These are phyloP conservation scores for Brachionus rubens DNA, from an alignment of 1,140 invertebrate genomes.

Conservation along the genomic window DNA sequence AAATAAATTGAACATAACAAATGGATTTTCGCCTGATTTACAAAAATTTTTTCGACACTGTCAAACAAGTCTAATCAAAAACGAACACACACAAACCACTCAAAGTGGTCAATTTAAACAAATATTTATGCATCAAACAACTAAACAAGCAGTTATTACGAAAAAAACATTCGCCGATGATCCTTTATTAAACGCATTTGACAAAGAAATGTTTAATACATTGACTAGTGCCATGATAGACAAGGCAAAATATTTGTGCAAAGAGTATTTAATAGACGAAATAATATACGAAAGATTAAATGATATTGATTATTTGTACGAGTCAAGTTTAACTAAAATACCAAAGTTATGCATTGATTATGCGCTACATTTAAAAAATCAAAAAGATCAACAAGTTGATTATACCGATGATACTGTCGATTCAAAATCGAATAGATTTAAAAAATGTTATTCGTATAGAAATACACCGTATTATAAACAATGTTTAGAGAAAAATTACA, in stretches of 20 bases:
- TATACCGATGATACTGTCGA: neutral
- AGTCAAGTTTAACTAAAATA: neutral
- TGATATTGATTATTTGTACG: neutral
- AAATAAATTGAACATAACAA: neutral
- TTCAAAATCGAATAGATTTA: neutral
- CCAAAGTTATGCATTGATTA: constrained; percentile 35
- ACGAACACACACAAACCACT: neutral
- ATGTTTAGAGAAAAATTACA: constrained; percentile 21
- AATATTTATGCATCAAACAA: constrained; percentile 27
- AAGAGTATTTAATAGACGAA: constrained; percentile 26
- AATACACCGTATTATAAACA: neutral
- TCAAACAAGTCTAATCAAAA: constrained; percentile 27
- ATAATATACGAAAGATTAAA: constrained; percentile 12
- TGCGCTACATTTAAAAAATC: neutral
- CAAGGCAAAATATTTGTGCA: constrained; percentile 10
- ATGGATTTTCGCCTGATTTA: constrained; percentile 20
- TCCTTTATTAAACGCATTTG: neutral
- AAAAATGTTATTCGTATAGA: neutral
- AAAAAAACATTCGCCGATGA: constrained; percentile 26
- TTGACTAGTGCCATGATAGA: constrained; percentile 3
- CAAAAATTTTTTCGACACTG: constrained; percentile 12
- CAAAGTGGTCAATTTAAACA: neutral
- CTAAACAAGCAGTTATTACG: neutral
- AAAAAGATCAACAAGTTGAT: constrained; percentile 7
- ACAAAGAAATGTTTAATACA: neutral